Percentiles rank a stretch among this genome's conserved stretches.
These are phyloP conservation scores for Spinibarbus caldwelli DNA, from an alignment of 2,797 vertebrate genomes.

Conservation along the genomic window DNA sequence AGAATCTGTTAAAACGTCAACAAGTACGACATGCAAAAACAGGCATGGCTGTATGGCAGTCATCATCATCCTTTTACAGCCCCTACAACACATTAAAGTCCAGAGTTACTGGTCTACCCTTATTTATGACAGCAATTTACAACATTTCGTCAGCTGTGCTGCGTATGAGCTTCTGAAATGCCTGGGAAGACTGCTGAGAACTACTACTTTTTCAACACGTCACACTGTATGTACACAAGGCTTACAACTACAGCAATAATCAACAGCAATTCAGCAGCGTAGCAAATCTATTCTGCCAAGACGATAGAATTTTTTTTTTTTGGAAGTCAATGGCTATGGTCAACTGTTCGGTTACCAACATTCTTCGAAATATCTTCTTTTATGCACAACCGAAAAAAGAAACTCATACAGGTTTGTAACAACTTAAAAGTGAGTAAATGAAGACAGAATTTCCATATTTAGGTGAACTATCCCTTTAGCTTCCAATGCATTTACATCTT, in stretches of 20 bases:
- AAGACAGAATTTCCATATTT: too few species aligned
- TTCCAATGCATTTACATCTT: too few species aligned
- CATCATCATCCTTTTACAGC: neutral
- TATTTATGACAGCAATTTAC: constrained; percentile 28
- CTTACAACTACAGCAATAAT: neutral
- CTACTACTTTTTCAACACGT: neutral
- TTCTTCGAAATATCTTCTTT: neutral
- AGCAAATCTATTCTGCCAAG: neutral
- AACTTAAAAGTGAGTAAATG: neutral
- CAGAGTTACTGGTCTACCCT: constrained; percentile 14
- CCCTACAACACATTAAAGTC: constrained; percentile 11
- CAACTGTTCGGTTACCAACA: neutral
- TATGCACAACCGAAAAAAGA: neutral
- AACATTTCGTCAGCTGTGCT: neutral
- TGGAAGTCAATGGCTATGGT: too few species aligned
- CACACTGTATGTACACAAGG: neutral
- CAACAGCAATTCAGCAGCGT: neutral
- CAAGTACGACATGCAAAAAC: neutral
- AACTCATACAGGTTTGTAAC: neutral
- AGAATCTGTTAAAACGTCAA: neutral
- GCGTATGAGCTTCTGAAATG: neutral
- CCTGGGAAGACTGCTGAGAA: neutral
- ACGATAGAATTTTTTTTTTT: too few species aligned
- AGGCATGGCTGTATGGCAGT: neutral
- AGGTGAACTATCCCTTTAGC: too few species aligned